Evolutionary conservation across 1,140 invertebrate species (phyloP), one percentile per base, ranked within the genome.

Genomic region (Leucophenga varia): DNA sequence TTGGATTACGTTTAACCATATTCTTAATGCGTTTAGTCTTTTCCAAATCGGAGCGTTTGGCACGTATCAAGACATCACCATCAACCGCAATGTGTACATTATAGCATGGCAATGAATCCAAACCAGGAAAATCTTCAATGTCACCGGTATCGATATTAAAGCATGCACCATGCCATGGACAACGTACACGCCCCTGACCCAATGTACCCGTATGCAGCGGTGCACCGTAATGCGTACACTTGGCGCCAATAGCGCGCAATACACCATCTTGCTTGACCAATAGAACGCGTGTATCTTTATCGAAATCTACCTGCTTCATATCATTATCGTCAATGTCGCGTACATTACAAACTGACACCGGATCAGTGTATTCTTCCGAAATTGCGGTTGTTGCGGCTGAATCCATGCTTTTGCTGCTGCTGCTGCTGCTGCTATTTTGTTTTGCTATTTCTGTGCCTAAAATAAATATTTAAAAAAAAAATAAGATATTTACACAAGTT

Each of bases 131-230:
- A 73, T 95, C 90, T 80, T 95, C 90, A 67, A 94, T 93, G 61
- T 96, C 91, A 47, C 89, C 93, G n/a, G 88, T 95, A 58, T 86
- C 85, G 2, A 92, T 79, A 71, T 88, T 91, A 70, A 97, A 98
- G 72, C 93, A 97, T 14, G 95, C 95, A 1, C 95, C 95, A 75
- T 98, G 95, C 91, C 93, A 97, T 0, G 91, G 94, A 77, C 95
- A 98, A 38, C 94, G 81, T 1, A 98, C 78, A 57, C 85, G 80
- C 1, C 91, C 92, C 60, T 91, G 83, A 34, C 86, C 87, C n/a
- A 96, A 67, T 1, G 86, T 89, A 47, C 94, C 93, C 34, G 84
- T 90, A 12, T 83, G 79, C 14, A 97, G 69, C 1, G 89, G 86
- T 5, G 92, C 92, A 9, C 93, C 93, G 69, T 93, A 97, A 79